phyloP scores from a whole-genome alignment of 2,113 vertebrate species.

The Melanocharis versteri region DNA sequence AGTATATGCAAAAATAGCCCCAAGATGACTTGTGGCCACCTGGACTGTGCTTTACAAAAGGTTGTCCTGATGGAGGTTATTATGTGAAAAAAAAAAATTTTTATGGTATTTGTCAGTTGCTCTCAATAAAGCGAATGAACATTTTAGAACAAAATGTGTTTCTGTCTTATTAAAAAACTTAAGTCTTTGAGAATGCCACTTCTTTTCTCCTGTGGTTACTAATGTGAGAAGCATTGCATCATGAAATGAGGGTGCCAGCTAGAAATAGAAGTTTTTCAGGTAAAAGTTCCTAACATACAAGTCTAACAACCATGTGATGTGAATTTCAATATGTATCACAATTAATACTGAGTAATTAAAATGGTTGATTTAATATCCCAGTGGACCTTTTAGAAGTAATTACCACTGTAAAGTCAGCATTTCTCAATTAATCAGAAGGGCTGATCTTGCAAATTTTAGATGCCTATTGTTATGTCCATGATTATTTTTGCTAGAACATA shows the following conservation, averaged over 20 bases:
- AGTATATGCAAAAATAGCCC: background rate
- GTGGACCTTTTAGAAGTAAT: background rate
- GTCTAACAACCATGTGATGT: background rate
- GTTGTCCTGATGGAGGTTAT: background rate
- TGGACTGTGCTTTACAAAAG: background rate
- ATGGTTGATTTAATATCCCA: background rate
- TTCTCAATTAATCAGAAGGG: background rate
- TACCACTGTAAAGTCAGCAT: background rate
- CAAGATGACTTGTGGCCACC: background rate
- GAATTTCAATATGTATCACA: background rate
- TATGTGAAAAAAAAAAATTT: background rate
- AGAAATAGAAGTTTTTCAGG: background rate
- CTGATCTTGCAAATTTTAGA: background rate
- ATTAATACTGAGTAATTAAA: background rate
- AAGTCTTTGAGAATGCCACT: background rate
- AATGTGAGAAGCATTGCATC: background rate
- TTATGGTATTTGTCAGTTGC: background rate
- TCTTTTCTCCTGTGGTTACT: background rate
- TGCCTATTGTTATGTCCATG: background rate
- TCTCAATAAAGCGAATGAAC: background rate
- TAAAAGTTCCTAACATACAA: background rate
- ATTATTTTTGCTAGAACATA: background rate
- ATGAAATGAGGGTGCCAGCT: background rate
- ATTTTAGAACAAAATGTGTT: background rate
- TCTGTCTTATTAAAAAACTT: background rate